These are phyloP conservation scores for Mycteria americana DNA, from an alignment of 2,797 vertebrate genomes.

Conservation along the genomic window DNA sequence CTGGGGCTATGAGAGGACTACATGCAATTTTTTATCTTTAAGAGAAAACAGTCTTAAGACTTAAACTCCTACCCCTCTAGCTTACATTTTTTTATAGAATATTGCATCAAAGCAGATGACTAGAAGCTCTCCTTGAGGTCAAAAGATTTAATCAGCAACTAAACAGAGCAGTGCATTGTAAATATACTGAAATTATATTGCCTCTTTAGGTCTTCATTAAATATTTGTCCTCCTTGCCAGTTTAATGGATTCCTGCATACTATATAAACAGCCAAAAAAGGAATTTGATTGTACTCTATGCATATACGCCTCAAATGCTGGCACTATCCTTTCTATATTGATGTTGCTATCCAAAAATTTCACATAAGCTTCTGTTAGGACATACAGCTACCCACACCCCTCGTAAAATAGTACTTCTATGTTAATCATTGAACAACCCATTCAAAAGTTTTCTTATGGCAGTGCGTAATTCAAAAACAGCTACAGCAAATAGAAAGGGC, in stretches of 20 bases:
- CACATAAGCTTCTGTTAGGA: background rate
- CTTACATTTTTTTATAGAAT: background rate
- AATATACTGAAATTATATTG: background rate
- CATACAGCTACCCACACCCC: background rate
- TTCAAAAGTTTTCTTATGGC: background rate
- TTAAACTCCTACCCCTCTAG: background rate
- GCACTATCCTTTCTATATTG: background rate
- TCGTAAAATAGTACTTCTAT: background rate
- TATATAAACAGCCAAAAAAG: background rate
- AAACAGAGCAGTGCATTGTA: background rate
- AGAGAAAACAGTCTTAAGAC: background rate
- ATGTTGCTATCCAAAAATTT: background rate
- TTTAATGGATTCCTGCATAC: slow-evolving; percentile 7
- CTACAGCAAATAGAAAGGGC: background rate
- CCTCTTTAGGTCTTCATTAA: background rate
- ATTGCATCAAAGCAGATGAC: background rate
- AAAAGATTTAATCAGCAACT: slow-evolving; percentile 11
- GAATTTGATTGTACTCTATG: background rate
- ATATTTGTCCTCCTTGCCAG: slow-evolving; percentile 6
- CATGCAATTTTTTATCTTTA: background rate
- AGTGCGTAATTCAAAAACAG: background rate
- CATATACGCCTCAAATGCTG: background rate
- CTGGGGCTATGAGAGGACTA: background rate
- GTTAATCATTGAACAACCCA: background rate
- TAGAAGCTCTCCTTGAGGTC: background rate